Percentiles rank a stretch among this genome's conserved stretches.
Conservation (phyloP, 2,113 vertebrate species). For the Astur gentilis region DNA sequence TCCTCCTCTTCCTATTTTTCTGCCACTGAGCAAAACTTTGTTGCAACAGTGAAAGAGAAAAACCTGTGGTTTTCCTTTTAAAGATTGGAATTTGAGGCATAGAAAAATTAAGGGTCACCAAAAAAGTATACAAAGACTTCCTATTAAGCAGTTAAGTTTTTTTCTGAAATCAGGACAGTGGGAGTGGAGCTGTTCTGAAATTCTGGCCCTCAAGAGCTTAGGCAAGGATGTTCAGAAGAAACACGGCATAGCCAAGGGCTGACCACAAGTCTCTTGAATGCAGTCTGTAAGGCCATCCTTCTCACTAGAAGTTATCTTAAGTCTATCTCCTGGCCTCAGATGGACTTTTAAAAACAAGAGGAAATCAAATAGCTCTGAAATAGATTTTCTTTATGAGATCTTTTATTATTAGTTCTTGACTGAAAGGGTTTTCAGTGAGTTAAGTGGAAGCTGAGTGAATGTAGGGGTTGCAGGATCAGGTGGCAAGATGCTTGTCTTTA, state of each 20-base stretch:
- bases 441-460: not conserved
- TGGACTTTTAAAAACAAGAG: not conserved
- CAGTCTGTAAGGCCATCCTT: not conserved
- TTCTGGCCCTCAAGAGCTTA: not conserved
- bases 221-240: not conserved
- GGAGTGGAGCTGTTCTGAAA: not conserved
- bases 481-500: too few relatives aligned
- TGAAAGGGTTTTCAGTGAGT: not conserved
- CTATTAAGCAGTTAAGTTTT: not conserved
- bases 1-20: not conserved
- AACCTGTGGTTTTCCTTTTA: not conserved
- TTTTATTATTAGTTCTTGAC: not conserved
- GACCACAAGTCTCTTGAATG: not conserved
- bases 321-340: not conserved
- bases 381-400: not conserved
- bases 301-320: not conserved
- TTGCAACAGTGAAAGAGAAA: not conserved
- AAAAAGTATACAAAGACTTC: not conserved
- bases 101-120: not conserved
- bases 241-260: not conserved
- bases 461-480: not conserved
- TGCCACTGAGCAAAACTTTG: not conserved
- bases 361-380: not conserved
- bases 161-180: not conserved
- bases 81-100: not conserved